These are phyloP conservation scores for Geotrupes spiniger DNA, from an alignment of 2,888 invertebrate genomes.

Conservation along the genomic window DNA sequence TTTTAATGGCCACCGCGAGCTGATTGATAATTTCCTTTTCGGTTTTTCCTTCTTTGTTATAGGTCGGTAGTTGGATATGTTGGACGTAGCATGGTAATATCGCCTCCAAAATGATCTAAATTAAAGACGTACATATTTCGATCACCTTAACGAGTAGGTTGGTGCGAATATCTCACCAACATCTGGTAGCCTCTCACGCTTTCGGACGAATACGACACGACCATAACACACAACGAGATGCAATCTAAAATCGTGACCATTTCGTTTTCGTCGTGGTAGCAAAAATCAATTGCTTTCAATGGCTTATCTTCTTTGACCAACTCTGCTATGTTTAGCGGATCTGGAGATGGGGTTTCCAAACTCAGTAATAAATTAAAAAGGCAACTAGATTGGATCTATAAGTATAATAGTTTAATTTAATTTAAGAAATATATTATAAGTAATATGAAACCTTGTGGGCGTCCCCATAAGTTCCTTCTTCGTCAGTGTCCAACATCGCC, in stretches of 20 bases:
- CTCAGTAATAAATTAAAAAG: slow-evolving; percentile 88
- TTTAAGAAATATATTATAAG: neutral
- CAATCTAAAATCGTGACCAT: slow-evolving; percentile 96
- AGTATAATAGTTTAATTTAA: no score
- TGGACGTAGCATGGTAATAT: slow-evolving; percentile 93
- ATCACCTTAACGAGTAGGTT: neutral
- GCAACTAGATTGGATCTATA: slow-evolving; percentile 82
- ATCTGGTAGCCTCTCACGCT: slow-evolving; percentile 89
- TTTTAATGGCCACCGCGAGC: slow-evolving; percentile 90
- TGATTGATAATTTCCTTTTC: slow-evolving; percentile 92
- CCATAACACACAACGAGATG: slow-evolving; percentile 98
- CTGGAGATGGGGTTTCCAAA: slow-evolving; percentile 90
- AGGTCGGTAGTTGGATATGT: slow-evolving; percentile 86
- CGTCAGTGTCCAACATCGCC: slow-evolving; percentile 90
- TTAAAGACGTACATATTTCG: slow-evolving; percentile 19
- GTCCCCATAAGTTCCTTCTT: slow-evolving; percentile 82
- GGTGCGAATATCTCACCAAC: slow-evolving; percentile 59
- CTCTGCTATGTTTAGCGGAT: slow-evolving; percentile 90
- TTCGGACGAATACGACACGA: slow-evolving; percentile 96
- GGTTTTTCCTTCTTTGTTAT: slow-evolving; percentile 87
- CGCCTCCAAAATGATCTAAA: slow-evolving; percentile 90
- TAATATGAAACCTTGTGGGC: slow-evolving; percentile 72
- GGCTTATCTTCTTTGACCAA: slow-evolving; percentile 89
- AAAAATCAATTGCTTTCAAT: slow-evolving; percentile 93
- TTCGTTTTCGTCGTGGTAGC: slow-evolving; percentile 97